Base-by-base conservation (phyloP, 1,140 invertebrate species). In the Aricia agestis region DNA sequence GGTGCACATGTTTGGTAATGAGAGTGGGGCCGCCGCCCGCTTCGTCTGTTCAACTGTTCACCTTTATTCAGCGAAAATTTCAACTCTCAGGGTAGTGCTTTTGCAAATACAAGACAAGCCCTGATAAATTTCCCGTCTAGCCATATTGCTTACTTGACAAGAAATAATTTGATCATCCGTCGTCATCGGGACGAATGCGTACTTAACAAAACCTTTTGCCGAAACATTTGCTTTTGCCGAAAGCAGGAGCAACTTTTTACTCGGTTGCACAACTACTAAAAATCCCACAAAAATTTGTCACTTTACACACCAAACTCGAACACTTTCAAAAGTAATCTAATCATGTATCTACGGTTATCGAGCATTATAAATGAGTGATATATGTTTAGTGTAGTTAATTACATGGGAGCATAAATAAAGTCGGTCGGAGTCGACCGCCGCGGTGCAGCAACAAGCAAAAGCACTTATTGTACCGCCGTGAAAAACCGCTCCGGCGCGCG, bases 381-480 rank as follows among this genome's bases (percentile, higher is more conserved):
- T 85, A 82, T 83, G 78, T 86, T 86, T 85, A 78, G 84, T 86
- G 86, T 86, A 80, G 85, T 90, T 90, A 88, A 90, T 88, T 90
- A 88, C 85, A 84, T 84, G 81, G 82, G 82, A 81, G 82, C 84
- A 88, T 87, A 90, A 89, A 90, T 90, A 89, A 87, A 87, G 82
- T 79, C 78, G 78, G 82, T 72, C 76, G 78, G 80, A 83, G 79
- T 80, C 83, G 82, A 82, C 79, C 85, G 72, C 87, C 79, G 82
- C 84, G 82, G 70, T 82, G 84, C 82, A 86, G 83, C 83, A 79
- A 91, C 89, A 91, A 89, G 89, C 79, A 91, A 91, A 91, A 87
- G 87, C 89, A 91, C 89, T 91, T 91, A 91, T 89, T 84, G 84
- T 79, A 83, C 81, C 75, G 71, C 82, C 81, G 82, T 87, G 86